Evolutionary conservation across 2,113 vertebrate genomes (phyloP), one percentile per base, ranked within the genome.

Genomic region (Oryctolagus cuniculus): DNA sequence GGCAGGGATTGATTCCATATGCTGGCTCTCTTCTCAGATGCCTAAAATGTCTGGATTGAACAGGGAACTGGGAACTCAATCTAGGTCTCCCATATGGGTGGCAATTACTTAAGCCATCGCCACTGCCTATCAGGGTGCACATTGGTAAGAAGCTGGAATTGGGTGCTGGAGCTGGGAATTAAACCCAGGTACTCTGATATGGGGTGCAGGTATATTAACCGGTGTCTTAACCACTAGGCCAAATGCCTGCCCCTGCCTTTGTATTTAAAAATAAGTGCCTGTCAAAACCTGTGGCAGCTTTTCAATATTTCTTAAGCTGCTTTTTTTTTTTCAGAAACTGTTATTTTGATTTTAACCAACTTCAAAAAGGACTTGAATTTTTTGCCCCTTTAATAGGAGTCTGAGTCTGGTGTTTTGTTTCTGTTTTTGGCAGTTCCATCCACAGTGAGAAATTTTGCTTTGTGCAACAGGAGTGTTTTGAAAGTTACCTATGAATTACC

Each of bases 331-430:
- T 15, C 11, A 91, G 67, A 70, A 91, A 91, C 24, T 84, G 64
- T 85, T 58, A 86, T 92, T 97, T 90, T 82, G 10, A 84, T 93
- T 93, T 34, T 93, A 70, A 83, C 6, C 19, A 83, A 24, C 24
- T 89, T 96, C 70, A 83, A 61, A 97, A 91, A 67, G 7, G 36
- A 84, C 25, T 88, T 86, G n/a, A 85, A 79, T 97, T 96, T 85
- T 93, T 44, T 82, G 61, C 19, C 25, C 31, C 87, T 36, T 81
- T 85, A 88, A 64, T 81, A 34, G 73, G 34, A 87, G 11, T 82
- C 21, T 55, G 61, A 89, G 6, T 78, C 24, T 94, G 25, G 12
- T 81, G 10, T 19, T 53, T 79, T 16, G 44, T n/a, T 27, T 9
- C 29, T 55, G 3, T 79, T 19, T 73, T 31, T 11, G 90, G 55